Conservation (phyloP, 2,797 vertebrate genomes). For the Discoglossus pictus region DNA sequence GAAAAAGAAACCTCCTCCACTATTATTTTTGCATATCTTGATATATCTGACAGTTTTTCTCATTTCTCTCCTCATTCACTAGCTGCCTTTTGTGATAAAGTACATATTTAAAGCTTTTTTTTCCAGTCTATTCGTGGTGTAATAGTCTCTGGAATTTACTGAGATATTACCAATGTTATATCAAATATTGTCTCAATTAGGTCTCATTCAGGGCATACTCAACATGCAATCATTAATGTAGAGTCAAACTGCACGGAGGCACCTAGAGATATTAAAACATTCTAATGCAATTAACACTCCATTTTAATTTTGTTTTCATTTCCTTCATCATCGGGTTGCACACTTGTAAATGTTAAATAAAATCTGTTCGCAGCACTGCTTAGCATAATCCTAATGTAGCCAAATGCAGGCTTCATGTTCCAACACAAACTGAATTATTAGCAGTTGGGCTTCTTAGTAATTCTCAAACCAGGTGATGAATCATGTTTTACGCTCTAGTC, state of each 20-base stretch:
- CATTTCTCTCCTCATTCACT: too few relatives aligned
- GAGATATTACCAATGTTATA: too few relatives aligned
- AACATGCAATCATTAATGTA: neutral
- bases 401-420: slow-evolving; percentile 34
- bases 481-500: slow-evolving; percentile 15
- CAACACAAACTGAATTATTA: slow-evolving; percentile 37
- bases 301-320: slow-evolving; percentile 29
- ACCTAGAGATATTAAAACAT: slow-evolving; percentile 12
- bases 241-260: neutral
- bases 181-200: too few relatives aligned
- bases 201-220: too few relatives aligned
- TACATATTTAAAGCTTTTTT: too few relatives aligned
- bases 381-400: slow-evolving; percentile 23
- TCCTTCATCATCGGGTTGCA: neutral
- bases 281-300: slow-evolving; percentile 29
- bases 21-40: too few relatives aligned
- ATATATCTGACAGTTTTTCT: too few relatives aligned
- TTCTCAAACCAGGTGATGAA: slow-evolving; percentile 36
- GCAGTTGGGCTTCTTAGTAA: slow-evolving; percentile 31
- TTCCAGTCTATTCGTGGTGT: too few relatives aligned
- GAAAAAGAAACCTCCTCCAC: too few relatives aligned
- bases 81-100: too few relatives aligned
- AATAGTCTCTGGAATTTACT: too few relatives aligned
- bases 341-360: neutral
- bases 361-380: slow-evolving; percentile 23